These are phyloP conservation scores for Anser brachyrhynchus DNA, from an alignment of 2,113 vertebrate genomes.

Conservation along the genomic window DNA sequence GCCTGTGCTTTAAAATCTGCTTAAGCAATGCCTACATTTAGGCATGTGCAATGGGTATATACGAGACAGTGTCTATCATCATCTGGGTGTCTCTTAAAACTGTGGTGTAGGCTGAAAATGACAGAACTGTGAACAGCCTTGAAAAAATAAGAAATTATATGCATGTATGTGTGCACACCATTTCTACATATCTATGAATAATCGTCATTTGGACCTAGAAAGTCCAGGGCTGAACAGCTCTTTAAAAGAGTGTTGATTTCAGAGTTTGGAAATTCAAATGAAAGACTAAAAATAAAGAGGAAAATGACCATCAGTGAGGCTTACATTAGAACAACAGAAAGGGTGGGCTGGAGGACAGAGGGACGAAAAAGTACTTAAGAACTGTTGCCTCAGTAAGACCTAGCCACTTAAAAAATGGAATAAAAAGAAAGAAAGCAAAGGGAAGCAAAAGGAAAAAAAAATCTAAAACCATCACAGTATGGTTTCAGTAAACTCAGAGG, in stretches of 20 bases:
- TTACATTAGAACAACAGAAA: neutral
- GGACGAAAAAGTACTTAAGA: neutral
- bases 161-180: neutral
- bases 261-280: neutral
- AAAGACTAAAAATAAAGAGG: neutral
- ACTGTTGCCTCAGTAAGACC: neutral
- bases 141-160: neutral
- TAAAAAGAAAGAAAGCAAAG: neutral
- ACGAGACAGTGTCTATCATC: neutral
- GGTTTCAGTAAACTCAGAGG: neutral
- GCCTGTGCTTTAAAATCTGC: neutral
- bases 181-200: neutral
- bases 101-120: neutral
- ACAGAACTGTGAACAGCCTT: neutral
- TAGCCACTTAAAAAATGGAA: neutral
- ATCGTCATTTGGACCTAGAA: neutral
- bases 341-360: neutral
- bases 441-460: neutral
- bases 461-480: neutral
- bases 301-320: neutral
- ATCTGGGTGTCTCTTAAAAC: neutral
- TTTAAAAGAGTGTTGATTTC: neutral
- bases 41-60: neutral
- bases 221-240: neutral
- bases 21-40: neutral